Conservation (phyloP, 1,140 invertebrate species). For the Radopholus similis region DNA sequence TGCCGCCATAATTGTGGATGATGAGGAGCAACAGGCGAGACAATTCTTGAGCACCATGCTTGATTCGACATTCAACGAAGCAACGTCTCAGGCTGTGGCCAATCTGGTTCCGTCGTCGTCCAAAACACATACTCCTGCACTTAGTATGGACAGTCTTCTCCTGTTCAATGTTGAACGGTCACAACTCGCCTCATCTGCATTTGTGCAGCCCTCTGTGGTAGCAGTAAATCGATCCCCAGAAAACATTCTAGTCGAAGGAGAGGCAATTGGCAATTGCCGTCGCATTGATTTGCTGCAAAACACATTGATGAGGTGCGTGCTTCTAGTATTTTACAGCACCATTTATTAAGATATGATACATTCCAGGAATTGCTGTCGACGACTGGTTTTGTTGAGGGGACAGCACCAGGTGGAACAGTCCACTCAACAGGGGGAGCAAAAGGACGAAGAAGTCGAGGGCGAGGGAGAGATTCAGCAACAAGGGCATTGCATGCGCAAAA, state of each 20-base stretch:
- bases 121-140: background rate
- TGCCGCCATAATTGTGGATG: too few relatives aligned
- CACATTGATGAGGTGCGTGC: background rate
- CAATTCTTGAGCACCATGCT: background rate
- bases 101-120: background rate
- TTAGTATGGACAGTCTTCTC: background rate
- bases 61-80: background rate
- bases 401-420: background rate
- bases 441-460: background rate
- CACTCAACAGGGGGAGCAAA: background rate
- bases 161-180: background rate
- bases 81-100: background rate
- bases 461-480: too few relatives aligned
- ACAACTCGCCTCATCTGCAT: background rate
- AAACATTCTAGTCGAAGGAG: background rate
- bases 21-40: background rate
- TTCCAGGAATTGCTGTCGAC: background rate
- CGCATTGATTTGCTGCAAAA: background rate
- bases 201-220: background rate
- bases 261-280: background rate
- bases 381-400: background rate
- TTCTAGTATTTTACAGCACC: background rate
- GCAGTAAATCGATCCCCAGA: background rate
- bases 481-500: background rate
- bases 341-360: background rate